Percentiles rank a stretch among this genome's conserved stretches.
Evolutionary conservation across 2,797 vertebrate species (phyloP).

Genomic region (Caiman crocodilus): DNA sequence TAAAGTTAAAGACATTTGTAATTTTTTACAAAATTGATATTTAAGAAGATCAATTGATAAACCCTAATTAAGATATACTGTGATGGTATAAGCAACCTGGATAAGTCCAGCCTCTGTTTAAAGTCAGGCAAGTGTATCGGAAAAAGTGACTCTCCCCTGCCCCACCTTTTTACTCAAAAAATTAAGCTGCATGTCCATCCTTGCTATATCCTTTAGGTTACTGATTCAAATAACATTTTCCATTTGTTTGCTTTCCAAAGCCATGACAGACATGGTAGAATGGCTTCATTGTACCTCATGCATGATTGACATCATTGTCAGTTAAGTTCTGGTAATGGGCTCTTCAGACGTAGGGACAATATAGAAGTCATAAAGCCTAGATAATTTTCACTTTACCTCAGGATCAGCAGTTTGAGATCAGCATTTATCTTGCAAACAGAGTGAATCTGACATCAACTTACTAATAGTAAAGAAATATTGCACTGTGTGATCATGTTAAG

Average conservation of each 20-base stretch:
- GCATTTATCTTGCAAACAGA: not conserved
- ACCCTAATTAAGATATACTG: not conserved
- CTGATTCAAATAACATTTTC: not conserved
- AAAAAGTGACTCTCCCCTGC: not conserved
- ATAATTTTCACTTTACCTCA: not conserved
- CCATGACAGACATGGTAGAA: not conserved
- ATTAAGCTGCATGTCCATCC: not conserved
- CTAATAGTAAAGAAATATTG: not conserved
- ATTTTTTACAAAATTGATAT: not conserved
- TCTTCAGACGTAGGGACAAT: not conserved
- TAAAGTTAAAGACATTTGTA: too few relatives aligned
- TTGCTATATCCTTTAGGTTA: not conserved
- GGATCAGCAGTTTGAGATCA: not conserved
- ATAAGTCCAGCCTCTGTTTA: not conserved
- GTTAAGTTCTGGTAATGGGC: not conserved
- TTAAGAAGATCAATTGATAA: not conserved
- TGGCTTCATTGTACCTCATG: not conserved
- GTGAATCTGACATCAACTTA: not conserved
- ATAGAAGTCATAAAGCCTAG: not conserved
- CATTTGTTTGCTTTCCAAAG: not conserved
- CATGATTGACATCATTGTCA: too few relatives aligned
- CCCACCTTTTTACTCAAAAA: not conserved
- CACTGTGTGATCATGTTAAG: not conserved
- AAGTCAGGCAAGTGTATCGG: not conserved
- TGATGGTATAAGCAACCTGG: not conserved